Base-by-base conservation (phyloP, 2,113 vertebrate species). In the Bostrychus sinensis region DNA sequence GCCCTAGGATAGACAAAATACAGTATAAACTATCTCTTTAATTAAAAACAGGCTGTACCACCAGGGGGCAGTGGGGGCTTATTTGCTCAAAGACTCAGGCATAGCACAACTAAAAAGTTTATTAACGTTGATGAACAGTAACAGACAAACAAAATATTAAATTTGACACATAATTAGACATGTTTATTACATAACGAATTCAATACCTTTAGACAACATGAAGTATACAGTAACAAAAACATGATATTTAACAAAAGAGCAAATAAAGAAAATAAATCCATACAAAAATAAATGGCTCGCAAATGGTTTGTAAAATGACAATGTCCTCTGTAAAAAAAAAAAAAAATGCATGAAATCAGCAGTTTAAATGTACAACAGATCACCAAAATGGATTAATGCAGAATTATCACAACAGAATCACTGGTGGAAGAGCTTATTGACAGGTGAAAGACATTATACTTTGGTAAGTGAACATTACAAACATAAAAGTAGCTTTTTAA, bases 221-320 rank as follows among this genome's bases (percentile, higher is more conserved):
- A 78, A 56, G 72, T 68, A 60, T 56, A 68, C 36, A 55, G 74
- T 87, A 82, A 85, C 59, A 87, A 82, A 77, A 72, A 73, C 78
- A 65, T 2, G 39, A 41, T 80, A 6, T 62, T 80, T 78, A 72
- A 55, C 5, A 68, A 59, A 45, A 74, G 23, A 77, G 56, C 66
- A 25, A 48, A 66, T 71, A 36, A 69, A 61, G 75, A 66, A 79
- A 84, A 86, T 56, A 80, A 75, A 80, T 73, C 50, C 78, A 75
- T 82, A 87, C 66, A 89, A 90, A 89, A 87, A 91, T 89, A 86
- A 88, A 88, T 80, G 85, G 85, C 80, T 90, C 62, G 45, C 66
- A 79, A 81, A 80, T 1, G 38, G 72, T 76, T 80, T 81, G 69
- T 72, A 81, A 82, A 85, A 87, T 72, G 60, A 80, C 53, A 72